Evolutionary conservation across 2,797 vertebrate species (phyloP).

Genomic region (Chaenodraco wilsoni): DNA sequence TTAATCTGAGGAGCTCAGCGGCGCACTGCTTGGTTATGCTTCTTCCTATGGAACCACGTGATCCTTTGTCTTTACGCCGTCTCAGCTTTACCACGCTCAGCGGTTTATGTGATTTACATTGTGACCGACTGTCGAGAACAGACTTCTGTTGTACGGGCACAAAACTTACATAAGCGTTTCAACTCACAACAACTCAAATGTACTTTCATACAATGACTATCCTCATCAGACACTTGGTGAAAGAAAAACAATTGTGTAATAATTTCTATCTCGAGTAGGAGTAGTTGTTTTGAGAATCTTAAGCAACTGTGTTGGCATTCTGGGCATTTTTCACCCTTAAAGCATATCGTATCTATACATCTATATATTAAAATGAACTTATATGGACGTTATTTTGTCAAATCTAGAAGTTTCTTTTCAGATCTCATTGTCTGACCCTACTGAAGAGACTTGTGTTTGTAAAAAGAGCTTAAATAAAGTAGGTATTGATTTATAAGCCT

Average conservation of each 20-base stretch:
- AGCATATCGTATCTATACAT: not conserved
- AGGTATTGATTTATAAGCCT: too few relatives aligned
- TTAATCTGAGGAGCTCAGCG: slow-evolving; percentile 36
- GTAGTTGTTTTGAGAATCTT: not conserved
- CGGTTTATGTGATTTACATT: not conserved
- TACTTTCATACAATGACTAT: not conserved
- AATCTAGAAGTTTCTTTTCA: not conserved
- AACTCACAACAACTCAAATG: slow-evolving; percentile 2
- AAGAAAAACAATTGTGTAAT: not conserved
- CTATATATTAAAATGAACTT: too few relatives aligned
- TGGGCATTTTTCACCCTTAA: not conserved
- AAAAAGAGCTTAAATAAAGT: not conserved
- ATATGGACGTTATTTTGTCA: not conserved
- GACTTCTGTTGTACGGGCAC: not conserved
- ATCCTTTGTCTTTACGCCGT: slow-evolving; percentile 1
- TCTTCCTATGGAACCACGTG: slow-evolving; percentile 22
- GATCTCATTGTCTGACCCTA: not conserved
- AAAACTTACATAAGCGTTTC: not conserved
- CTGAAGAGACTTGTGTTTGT: not conserved
- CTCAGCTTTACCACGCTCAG: slow-evolving; percentile 21
- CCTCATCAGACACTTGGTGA: not conserved
- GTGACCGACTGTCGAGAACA: slow-evolving; percentile 1
- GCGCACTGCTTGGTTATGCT: not conserved
- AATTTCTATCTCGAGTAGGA: not conserved
- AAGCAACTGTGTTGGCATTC: too few relatives aligned